A percentile compares a stretch with the other conserved stretches of the same genome.
Evolutionary conservation across 2,797 vertebrate genomes (phyloP).

Genomic region (Danio aesculapii): DNA sequence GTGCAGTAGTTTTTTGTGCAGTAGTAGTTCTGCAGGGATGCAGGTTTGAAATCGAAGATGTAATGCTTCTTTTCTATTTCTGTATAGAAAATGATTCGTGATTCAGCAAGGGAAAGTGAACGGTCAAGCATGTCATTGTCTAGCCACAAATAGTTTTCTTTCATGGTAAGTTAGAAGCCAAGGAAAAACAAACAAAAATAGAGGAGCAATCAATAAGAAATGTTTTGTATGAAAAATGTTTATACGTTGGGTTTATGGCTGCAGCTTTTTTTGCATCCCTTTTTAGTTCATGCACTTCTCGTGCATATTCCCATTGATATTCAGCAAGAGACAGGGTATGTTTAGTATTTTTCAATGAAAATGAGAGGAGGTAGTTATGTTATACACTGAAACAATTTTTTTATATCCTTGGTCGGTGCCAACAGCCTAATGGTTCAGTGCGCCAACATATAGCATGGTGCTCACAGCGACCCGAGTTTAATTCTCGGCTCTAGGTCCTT

Average conservation of each 20-base stretch:
- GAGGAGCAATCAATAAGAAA: constrained; percentile 25
- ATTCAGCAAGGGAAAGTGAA: not conserved
- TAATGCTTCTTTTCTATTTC: constrained; percentile 18
- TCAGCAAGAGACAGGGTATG: too few species aligned
- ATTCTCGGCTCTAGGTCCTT: too few species aligned
- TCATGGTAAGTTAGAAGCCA: constrained; percentile 30
- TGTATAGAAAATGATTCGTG: not conserved
- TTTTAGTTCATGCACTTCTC: not conserved
- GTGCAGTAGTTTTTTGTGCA: too few species aligned
- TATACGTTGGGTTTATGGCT: not conserved
- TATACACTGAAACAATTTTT: too few species aligned
- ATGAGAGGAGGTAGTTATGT: too few species aligned
- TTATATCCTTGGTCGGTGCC: too few species aligned
- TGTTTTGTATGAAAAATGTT: constrained; percentile 17
- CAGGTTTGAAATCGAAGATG: constrained; percentile 9
- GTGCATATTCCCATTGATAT: not conserved
- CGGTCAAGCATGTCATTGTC: not conserved
- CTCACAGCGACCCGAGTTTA: too few species aligned
- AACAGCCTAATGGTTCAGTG: too few species aligned
- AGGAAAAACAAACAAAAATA: not conserved
- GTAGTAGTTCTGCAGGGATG: not conserved
- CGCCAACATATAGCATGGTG: too few species aligned
- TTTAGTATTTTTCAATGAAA: too few species aligned
- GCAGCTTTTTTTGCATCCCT: not conserved
- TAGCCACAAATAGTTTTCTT: constrained; percentile 19